Conservation (phyloP, 2,113 vertebrate species). For the Campylomormyrus numenius region DNA sequence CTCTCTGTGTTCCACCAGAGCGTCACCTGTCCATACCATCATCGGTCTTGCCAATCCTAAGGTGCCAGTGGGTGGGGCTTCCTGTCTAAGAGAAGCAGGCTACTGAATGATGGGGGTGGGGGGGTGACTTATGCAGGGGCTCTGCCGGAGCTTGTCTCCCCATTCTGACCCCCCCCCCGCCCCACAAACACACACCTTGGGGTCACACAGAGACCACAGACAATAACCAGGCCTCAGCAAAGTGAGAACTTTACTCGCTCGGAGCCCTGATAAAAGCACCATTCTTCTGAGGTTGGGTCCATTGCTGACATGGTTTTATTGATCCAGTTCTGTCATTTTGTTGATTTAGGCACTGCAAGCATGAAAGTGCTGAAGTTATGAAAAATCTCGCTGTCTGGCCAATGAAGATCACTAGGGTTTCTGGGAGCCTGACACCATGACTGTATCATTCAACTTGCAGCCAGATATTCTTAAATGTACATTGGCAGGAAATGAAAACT, state of each 20-base stretch:
- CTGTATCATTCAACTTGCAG: neutral
- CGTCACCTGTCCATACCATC: neutral
- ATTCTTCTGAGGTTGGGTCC: neutral
- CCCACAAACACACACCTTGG: neutral
- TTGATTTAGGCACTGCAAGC: conserved; percentile 3
- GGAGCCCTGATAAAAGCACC: neutral
- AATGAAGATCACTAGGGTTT: neutral
- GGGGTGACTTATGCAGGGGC: neutral
- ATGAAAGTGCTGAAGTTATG: conserved; percentile 8
- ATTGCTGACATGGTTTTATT: neutral
- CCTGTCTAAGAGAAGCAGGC: neutral
- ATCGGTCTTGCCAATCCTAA: conserved; percentile 23
- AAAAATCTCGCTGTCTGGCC: neutral
- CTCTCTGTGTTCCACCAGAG: neutral
- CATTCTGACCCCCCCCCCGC: neutral
- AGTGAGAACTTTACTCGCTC: neutral
- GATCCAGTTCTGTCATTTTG: neutral
- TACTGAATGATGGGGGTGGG: neutral
- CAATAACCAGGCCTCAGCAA: neutral
- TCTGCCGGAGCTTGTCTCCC: neutral
- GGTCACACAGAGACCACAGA: neutral
- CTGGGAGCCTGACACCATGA: neutral
- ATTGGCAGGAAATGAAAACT: neutral
- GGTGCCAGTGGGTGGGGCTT: neutral
- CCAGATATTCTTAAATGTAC: neutral